Evolutionary conservation across 2,113 vertebrate genomes (phyloP).

Genomic region (Hypocryptadius cinnamomeus): DNA sequence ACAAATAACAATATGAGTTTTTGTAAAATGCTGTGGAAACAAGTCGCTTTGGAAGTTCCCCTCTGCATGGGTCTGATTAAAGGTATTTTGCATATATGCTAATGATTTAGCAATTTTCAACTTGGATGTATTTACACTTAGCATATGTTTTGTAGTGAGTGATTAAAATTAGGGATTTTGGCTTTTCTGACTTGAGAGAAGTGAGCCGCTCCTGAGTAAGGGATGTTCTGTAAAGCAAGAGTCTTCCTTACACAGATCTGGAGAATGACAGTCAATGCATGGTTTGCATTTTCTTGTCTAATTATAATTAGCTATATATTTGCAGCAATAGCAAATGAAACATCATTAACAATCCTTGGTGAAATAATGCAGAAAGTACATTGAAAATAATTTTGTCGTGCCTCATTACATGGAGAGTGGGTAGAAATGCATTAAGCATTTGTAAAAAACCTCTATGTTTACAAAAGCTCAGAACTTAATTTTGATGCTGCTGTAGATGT

Average conservation of each 20-base stretch:
- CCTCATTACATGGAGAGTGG: background rate
- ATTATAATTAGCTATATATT: background rate
- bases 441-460: background rate
- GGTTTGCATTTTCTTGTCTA: background rate
- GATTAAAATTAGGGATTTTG: background rate
- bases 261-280: background rate
- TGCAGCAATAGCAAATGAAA: background rate
- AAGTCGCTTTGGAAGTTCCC: background rate
- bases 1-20: background rate
- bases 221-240: background rate
- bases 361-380: background rate
- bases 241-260: background rate
- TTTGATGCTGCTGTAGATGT: background rate
- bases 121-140: background rate
- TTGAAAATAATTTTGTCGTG: background rate
- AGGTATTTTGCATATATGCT: background rate
- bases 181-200: background rate
- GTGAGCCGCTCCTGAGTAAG: fast-evolving
- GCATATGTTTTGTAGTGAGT: background rate
- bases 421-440: fast-evolving
- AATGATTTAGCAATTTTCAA: background rate
- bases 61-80: background rate
- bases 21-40: background rate
- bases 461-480: background rate
- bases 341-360: background rate